Base-by-base conservation (phyloP, 2,888 invertebrate species). In the Patella depressa region DNA sequence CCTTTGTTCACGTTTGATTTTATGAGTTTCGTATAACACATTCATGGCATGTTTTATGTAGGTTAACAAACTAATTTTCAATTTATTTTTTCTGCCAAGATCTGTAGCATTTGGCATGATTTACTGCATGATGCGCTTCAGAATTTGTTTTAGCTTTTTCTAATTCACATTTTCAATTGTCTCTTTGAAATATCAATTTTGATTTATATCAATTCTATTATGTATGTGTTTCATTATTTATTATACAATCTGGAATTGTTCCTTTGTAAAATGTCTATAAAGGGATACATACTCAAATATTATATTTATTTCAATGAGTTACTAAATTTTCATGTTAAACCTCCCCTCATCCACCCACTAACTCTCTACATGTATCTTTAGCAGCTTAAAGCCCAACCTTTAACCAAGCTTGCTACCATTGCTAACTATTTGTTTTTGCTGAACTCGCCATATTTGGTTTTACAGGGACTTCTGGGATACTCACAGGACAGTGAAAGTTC, bases 381-480 rank as follows among this genome's bases (percentile, higher is more conserved):
- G 45, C 45, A 45, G 19, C 54, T 54, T 34, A 17, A 17, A 19
- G 34, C 54, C 55, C 73, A 17, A 17, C 55, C 53, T 9, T 45
- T 45, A 45, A 45, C 45, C 45, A 45, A 45, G 45, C 45, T 9
- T 45, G 45, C 45, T 45, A 45, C 45, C 45, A 45, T 45, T 45
- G 45, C 45, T 45, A 45, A 45, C 59, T 59, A n/a, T 45, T 19
- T 29, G 45, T 53, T 29, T 75, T 54, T 53, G 65, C 65, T 65
- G 65, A 65, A 65, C 65, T 65, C 65, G 24, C 65, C 65, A 19
- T 65, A 65, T 45, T 71, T 71, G 71, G 53, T 71, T 57, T 77
- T 80, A 59, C 81, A 82, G 81, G 81, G 78, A 73, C 77, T 79
- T 65, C 76, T 81, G 76, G 81, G 77, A 76, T 82, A 79, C 78